These are phyloP conservation scores for Temnopleurus reevesii DNA, from an alignment of 53 echinoderm and acorn worm genomes.

Conservation along the genomic window DNA sequence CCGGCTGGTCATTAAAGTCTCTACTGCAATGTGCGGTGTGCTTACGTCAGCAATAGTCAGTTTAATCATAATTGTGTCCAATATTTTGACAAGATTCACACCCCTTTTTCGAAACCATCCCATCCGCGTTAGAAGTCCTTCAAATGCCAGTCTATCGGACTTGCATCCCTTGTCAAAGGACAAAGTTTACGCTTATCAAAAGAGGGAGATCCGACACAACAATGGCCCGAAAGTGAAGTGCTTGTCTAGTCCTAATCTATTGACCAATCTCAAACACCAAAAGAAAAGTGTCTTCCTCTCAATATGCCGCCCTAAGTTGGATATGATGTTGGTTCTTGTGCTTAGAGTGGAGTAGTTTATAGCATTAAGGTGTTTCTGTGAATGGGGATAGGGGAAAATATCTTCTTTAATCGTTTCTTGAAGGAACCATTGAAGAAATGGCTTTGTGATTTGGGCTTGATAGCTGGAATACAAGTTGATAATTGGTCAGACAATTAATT, in stretches of 20 bases:
- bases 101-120: background rate
- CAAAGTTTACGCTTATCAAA: conserved; percentile 36
- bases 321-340: background rate
- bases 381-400: background rate
- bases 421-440: background rate
- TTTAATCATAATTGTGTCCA: too few species aligned
- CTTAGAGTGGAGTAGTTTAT: conserved; percentile 34
- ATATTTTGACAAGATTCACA: background rate
- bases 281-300: conserved; percentile 21
- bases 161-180: conserved; percentile 21
- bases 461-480: background rate
- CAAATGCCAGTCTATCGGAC: background rate
- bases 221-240: conserved; percentile 37
- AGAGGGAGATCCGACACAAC: conserved; percentile 25
- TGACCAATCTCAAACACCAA: conserved; percentile 31
- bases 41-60: too few species aligned
- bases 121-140: background rate
- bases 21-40: too few species aligned
- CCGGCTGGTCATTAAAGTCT: too few species aligned
- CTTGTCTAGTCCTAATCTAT: conserved; percentile 30
- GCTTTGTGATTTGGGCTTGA: background rate
- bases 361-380: conserved; percentile 21
- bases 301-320: background rate
- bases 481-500: too few species aligned
- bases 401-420: background rate